phyloP scores from a whole-genome alignment of 2,113 vertebrate species.

The Brachyhypopomus occidentalis region DNA sequence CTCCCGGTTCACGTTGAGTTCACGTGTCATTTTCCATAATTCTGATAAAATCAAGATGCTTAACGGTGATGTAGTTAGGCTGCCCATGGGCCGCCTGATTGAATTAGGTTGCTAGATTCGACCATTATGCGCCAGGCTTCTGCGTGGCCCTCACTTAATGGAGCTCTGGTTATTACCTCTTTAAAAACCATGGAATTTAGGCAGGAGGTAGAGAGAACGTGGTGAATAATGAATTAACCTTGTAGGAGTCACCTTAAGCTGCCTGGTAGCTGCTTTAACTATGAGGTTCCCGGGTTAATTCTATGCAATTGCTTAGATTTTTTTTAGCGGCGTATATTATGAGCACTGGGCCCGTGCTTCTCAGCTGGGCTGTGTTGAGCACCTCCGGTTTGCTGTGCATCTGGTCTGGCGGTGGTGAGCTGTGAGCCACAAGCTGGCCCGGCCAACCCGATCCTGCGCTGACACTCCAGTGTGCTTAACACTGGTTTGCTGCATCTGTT shows the following conservation, averaged over 20 bases:
- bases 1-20: constrained; percentile 93
- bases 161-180: constrained; percentile 59
- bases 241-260: constrained; percentile 35
- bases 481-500: too few species aligned
- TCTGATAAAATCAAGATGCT: constrained; percentile 87
- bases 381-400: too few species aligned
- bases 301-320: neutral
- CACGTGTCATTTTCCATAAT: constrained; percentile 98
- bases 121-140: constrained; percentile 68
- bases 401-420: too few species aligned
- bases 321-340: neutral
- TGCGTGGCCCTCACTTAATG: constrained; percentile 64
- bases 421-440: too few species aligned
- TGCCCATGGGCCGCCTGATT: constrained; percentile 69
- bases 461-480: too few species aligned
- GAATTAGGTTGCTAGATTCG: constrained; percentile 69
- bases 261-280: neutral
- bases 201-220: constrained; percentile 15
- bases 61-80: constrained; percentile 84
- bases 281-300: neutral
- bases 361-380: neutral
- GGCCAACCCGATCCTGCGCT: too few species aligned
- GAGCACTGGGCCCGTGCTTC: neutral
- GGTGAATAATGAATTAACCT: constrained; percentile 30
- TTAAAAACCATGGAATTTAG: constrained; percentile 53